A percentile compares a stretch with the other conserved stretches of the same genome.
Conservation (phyloP, 1,140 invertebrate genomes). For the Drosophila tani region DNA sequence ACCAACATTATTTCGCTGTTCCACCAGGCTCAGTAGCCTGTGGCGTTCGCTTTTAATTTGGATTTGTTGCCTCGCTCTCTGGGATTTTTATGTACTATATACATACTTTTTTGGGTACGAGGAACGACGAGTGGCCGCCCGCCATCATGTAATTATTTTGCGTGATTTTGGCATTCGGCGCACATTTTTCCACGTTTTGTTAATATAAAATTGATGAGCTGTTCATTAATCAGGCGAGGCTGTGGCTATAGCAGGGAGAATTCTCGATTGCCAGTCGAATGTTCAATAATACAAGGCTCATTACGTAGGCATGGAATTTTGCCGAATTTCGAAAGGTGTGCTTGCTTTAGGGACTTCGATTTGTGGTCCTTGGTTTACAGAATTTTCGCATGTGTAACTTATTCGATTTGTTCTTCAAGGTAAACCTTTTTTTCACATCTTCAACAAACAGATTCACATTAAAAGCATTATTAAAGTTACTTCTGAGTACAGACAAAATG, state of each 20-base stretch:
- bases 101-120: background rate
- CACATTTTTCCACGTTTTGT: constrained; percentile 51
- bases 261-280: constrained; percentile 27
- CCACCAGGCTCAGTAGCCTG: constrained; percentile 9
- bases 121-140: background rate
- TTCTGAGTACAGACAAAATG: too few relatives aligned
- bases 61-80: constrained; percentile 12
- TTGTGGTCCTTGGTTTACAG: too few relatives aligned
- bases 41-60: constrained; percentile 41
- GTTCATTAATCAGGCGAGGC: constrained; percentile 48
- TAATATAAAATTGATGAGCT: constrained; percentile 67
- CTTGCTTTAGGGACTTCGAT: background rate
- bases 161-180: constrained; percentile 47
- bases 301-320: constrained; percentile 6
- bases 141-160: constrained; percentile 52
- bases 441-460: too few relatives aligned
- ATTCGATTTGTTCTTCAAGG: too few relatives aligned
- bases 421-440: too few relatives aligned
- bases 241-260: background rate
- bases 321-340: background rate
- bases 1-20: constrained; percentile 48
- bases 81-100: constrained; percentile 12
- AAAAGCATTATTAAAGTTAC: too few relatives aligned
- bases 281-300: constrained; percentile 16
- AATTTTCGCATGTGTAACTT: too few relatives aligned